These are phyloP conservation scores for Hippopotamus amphibius DNA, from an alignment of 2,113 vertebrate species.

Conservation along the genomic window DNA sequence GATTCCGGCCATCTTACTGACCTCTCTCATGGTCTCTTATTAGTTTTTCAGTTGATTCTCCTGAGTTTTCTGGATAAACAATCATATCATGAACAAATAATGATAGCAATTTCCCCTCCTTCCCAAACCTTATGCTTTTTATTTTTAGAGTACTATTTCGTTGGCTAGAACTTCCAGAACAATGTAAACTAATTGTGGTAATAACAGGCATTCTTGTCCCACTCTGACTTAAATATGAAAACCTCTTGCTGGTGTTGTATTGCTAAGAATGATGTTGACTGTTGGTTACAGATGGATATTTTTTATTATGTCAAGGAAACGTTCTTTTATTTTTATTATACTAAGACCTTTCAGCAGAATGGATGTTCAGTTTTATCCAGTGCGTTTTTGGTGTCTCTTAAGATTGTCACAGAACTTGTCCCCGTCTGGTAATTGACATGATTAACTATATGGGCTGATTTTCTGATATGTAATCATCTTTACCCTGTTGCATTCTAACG, in stretches of 20 bases:
- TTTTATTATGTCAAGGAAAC: slow-evolving; percentile 42
- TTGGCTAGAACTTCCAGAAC: slow-evolving; percentile 60
- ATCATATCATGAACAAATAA: slow-evolving; percentile 65
- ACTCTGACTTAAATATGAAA: slow-evolving; percentile 4
- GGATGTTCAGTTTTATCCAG: neutral
- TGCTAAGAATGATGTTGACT: slow-evolving; percentile 36
- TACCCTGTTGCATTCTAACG: neutral
- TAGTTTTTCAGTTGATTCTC: slow-evolving; percentile 55
- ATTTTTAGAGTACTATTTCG: slow-evolving; percentile 36
- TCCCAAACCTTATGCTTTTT: slow-evolving; percentile 25
- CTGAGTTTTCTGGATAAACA: slow-evolving; percentile 58
- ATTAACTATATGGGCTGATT: slow-evolving; percentile 17
- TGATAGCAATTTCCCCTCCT: slow-evolving; percentile 54
- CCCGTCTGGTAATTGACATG: slow-evolving; percentile 11
- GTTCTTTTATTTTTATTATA: slow-evolving; percentile 60
- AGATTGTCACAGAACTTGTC: neutral
- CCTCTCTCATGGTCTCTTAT: slow-evolving; percentile 40
- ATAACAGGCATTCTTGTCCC: neutral
- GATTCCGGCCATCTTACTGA: slow-evolving; percentile 9
- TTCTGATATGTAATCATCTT: neutral
- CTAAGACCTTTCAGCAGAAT: slow-evolving; percentile 12
- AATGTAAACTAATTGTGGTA: slow-evolving; percentile 46
- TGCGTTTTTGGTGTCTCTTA: slow-evolving; percentile 28
- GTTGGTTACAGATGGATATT: neutral
- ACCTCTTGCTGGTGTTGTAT: slow-evolving; percentile 25